Conservation (phyloP, 1,140 invertebrate genomes). For the Hypothenemus hampei region DNA sequence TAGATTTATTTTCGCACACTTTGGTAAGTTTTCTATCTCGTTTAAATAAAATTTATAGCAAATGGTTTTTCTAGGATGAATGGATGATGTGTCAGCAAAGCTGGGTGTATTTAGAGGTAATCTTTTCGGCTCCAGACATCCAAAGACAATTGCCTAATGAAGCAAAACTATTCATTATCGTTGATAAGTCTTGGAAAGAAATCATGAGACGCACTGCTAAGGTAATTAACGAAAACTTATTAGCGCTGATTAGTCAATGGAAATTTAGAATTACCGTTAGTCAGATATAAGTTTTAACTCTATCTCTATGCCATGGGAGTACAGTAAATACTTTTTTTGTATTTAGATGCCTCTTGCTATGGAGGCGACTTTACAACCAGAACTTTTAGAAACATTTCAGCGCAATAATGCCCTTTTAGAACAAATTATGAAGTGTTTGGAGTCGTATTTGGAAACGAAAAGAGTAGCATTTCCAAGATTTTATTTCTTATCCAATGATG, state of each 20-base stretch:
- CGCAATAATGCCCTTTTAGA: slow-evolving; percentile 75
- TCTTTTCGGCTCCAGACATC: slow-evolving; percentile 86
- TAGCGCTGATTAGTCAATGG: too few relatives aligned
- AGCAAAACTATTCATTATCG: slow-evolving; percentile 74
- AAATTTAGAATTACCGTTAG: too few relatives aligned
- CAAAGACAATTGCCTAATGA: slow-evolving; percentile 80
- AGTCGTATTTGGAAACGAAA: slow-evolving; percentile 82
- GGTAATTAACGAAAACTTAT: slow-evolving; percentile 44
- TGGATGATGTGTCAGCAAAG: slow-evolving; percentile 79
- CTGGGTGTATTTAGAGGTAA: slow-evolving; percentile 83
- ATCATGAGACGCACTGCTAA: slow-evolving; percentile 70
- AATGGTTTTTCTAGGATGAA: slow-evolving; percentile 59
- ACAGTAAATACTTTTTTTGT: too few relatives aligned
- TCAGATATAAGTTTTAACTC: too few relatives aligned
- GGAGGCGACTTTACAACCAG: slow-evolving; percentile 59
- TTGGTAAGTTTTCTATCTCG: slow-evolving; percentile 51
- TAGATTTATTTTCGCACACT: slow-evolving; percentile 72
- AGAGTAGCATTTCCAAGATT: slow-evolving; percentile 84
- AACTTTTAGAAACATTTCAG: slow-evolving; percentile 64
- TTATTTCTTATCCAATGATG: slow-evolving; percentile 93
- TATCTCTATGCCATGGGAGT: too few relatives aligned
- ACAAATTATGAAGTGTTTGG: slow-evolving; percentile 74
- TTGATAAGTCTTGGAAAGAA: slow-evolving; percentile 84
- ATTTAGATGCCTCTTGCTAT: slow-evolving; percentile 63
- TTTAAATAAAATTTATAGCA: slow-evolving; percentile 12